Percentiles rank a stretch among this genome's conserved stretches.
These are phyloP conservation scores for Andrena chrysosceles DNA, from an alignment of 2,888 invertebrate genomes.

Conservation along the genomic window DNA sequence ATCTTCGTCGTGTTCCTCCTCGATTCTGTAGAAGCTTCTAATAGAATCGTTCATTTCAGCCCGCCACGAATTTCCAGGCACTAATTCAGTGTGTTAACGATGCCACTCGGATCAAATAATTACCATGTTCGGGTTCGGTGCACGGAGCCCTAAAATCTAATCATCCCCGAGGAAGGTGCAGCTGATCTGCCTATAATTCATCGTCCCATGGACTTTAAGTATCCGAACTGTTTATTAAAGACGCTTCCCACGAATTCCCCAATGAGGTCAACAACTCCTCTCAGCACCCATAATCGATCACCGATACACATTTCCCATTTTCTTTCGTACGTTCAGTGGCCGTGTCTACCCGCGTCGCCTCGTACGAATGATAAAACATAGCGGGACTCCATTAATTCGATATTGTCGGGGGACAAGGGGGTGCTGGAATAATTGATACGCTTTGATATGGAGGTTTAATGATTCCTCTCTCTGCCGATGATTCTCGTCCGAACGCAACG, in stretches of 20 bases:
- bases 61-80: slow-evolving; percentile 2
- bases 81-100: slow-evolving; percentile 38
- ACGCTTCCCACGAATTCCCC: slow-evolving; percentile 31
- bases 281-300: slow-evolving; percentile 6
- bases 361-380: no score
- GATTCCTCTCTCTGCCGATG: no score
- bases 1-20: neutral
- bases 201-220: slow-evolving; percentile 12
- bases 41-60: neutral
- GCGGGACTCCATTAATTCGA: no score
- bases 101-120: slow-evolving; percentile 14
- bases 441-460: no score
- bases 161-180: slow-evolving; percentile 19
- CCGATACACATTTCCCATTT: neutral
- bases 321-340: neutral
- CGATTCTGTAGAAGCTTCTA: neutral
- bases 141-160: slow-evolving; percentile 35
- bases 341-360: no score
- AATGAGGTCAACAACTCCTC: slow-evolving; percentile 3
- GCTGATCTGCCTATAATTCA: slow-evolving; percentile 47
- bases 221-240: slow-evolving; percentile 32
- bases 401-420: no score
- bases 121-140: neutral
- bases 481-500: no score
- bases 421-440: no score